A percentile compares a stretch with the other conserved stretches of the same genome.
Conservation (phyloP, 2,888 invertebrate species). For the Imbricaverruca yamaguchii region DNA sequence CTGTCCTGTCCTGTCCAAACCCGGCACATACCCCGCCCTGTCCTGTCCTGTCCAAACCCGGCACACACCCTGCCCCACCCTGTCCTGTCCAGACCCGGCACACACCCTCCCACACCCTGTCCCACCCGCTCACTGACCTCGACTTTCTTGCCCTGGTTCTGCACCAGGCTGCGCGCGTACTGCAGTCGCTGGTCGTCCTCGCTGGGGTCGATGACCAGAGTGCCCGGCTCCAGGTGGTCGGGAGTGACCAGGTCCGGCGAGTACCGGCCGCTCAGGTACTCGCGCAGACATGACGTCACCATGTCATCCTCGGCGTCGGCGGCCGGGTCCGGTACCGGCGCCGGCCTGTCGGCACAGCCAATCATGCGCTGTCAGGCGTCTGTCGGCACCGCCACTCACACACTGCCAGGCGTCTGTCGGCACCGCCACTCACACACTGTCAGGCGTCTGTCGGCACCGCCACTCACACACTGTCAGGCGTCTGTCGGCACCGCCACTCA, state of each 20-base stretch:
- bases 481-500: no score
- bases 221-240: constrained; percentile 62
- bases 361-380: no score
- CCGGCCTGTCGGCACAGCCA: neutral
- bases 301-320: constrained; percentile 24
- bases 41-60: no score
- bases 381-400: no score
- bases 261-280: constrained; percentile 75
- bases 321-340: neutral
- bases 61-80: no score
- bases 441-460: no score
- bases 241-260: constrained; percentile 63
- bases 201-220: constrained; percentile 63
- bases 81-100: neutral
- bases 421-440: no score
- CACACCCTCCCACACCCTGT: neutral
- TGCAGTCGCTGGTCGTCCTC: constrained; percentile 68
- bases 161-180: constrained; percentile 40
- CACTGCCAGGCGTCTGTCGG: no score
- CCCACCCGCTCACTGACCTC: neutral
- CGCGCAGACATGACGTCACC: constrained; percentile 48
- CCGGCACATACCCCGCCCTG: no score
- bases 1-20: no score
- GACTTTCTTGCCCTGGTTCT: constrained; percentile 4
- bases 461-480: no score